Base-by-base conservation (phyloP, 2,888 invertebrate genomes). In the Cataglyphis albicans region DNA sequence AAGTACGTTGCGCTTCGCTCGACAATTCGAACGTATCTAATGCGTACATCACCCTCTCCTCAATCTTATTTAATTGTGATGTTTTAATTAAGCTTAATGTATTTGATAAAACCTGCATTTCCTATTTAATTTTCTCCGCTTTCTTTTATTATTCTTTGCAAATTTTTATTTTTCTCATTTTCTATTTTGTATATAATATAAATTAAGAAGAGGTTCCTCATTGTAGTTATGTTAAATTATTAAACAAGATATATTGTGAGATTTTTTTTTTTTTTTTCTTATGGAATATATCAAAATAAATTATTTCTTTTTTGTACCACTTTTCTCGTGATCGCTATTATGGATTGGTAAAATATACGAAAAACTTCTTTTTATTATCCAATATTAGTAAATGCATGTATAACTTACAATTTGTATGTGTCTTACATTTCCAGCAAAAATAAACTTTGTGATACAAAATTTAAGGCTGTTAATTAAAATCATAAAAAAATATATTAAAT, bases 21-120 rank as follows among this genome's bases (percentile, higher is more conserved):
- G 21, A 73, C 15, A 38, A 18, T 6, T 3, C 7, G 9, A 76
- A 76, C 38, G n/a, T 48, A 65, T 55, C 67, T 57, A 41, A 29
- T 35, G 25, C 12, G 6, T 18, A 5, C 41, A 35, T 25, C 41
- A 6, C 32, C 55, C 21, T 10, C 15, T 59, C 44, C 29, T 78
- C 25, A 5, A 32, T 32, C n/a, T 59, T 6, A 44, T 18, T 38
- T 57, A 57, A 68, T 44, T 32, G 25, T 2, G 3, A 41, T 7
- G 12, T 12, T 35, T 32, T 21, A 41, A 55, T 59, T 12, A 41
- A 0, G 7, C 41, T 59, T 29, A 25, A 67, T 55, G 15, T 57
- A 21, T 10, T 32, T 7, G 12, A 29, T n/a, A 3, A 3, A 25
- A 35, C 18, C 48, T 10, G 18, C 7, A 32, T 75, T 18, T n/a